phyloP scores from a whole-genome alignment of 2,113 vertebrate species.

The Glareola pratincola region DNA sequence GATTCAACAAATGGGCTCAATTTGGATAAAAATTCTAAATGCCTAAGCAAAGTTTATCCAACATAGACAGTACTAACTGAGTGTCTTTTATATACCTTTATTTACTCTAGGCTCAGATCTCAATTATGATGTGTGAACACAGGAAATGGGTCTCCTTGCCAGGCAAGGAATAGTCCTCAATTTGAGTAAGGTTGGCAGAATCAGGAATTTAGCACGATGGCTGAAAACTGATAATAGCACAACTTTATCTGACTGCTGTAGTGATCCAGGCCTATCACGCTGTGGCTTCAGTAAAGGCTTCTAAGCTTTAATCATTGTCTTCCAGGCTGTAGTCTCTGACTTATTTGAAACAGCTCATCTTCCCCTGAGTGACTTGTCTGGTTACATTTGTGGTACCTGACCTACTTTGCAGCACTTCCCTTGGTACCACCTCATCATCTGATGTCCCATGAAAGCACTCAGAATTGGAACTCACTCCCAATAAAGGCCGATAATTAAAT shows the following conservation, averaged over 20 bases:
- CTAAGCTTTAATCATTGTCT: conserved; percentile 41
- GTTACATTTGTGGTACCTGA: conserved; percentile 62
- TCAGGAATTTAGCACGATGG: not conserved
- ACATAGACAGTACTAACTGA: not conserved
- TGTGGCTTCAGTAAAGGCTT: conserved; percentile 19
- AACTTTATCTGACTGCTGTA: not conserved
- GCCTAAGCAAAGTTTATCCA: not conserved
- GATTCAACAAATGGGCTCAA: not conserved
- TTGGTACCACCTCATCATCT: conserved; percentile 25
- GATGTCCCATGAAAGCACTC: conserved; percentile 47
- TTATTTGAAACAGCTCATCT: conserved; percentile 49
- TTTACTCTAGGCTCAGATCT: conserved; percentile 15
- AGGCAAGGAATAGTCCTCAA: not conserved
- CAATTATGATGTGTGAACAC: not conserved
- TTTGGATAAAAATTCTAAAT: conserved; percentile 1
- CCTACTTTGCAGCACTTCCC: conserved; percentile 57
- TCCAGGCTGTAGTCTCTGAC: conserved; percentile 22
- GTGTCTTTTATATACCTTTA: not conserved
- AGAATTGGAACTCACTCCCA: conserved; percentile 34
- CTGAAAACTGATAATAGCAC: not conserved
- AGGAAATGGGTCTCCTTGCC: not conserved
- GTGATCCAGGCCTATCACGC: not conserved
- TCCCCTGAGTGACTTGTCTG: conserved; percentile 47
- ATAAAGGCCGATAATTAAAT: conserved; percentile 52
- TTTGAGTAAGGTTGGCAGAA: not conserved